Evolutionary conservation across 2,797 vertebrate species (phyloP), one percentile per base, ranked within the genome.

Genomic region (Sebastes alutus): DNA sequence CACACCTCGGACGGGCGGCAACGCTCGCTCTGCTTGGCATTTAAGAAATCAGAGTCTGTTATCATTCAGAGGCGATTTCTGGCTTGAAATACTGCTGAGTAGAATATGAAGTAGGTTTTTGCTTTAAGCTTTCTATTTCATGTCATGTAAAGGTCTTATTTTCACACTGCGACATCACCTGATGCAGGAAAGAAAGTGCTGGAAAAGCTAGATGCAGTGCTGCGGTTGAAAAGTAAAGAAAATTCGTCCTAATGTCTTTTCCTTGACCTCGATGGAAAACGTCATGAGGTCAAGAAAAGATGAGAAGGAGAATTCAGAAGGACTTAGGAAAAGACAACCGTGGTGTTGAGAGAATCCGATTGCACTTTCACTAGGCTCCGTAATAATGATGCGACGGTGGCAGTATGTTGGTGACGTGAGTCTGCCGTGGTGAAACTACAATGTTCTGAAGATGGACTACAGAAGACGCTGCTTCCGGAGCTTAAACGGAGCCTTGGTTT

Each of bases 21-120:
- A 13, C 4, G 6, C 69, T 68, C 1, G 1, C 52, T 59, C 63
- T 32, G 55, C 38, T 38, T 32, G 56, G 20, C 71, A 72, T 74
- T 88, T 77, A 35, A 58, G 54, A 70, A 68, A 78, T 80, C 68
- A 83, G 75, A 83, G 46, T 74, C 16, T 67, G 69, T 46, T 79
- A 72, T 86, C 78, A 71, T 58, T 72, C 59, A 27, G 67, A 16
- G 25, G 42, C 30, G 2, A 42, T 61, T 42, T 25, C 12, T 6
- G 8, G 33, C 54, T 14, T 38, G 3, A 69, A 75, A 70, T 71
- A 42, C 16, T 9, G 18, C 69, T 30, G 49, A 65, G 49, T 35
- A 66, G 82, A 86, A 82, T 78, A 80, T 46, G 18, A 76, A 73
- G n/a, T 2, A 35, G 4, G 10, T 18, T 63, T 9, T 10, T 55